Base-by-base conservation (phyloP, 2,113 vertebrate species). In the Halcyon malimbica region DNA sequence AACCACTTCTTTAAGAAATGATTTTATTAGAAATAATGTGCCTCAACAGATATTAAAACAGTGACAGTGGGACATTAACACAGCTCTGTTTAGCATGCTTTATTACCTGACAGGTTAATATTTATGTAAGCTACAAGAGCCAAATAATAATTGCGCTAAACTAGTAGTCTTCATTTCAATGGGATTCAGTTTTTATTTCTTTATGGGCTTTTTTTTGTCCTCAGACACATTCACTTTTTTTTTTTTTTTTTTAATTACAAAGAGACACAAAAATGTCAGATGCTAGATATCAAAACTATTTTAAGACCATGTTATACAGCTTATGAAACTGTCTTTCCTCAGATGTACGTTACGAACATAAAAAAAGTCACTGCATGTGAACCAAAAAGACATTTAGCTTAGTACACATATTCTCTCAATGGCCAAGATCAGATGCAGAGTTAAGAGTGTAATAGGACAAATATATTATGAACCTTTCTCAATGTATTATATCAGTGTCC, bases 21-120 rank as follows among this genome's bases (percentile, higher is more conserved):
- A 70, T 16, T 86, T 93, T 26, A 91, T 50, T 75, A 93, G 28
- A 94, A 71, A 94, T 44, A 91, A 64, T 26, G 24, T 71, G 17
- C 28, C 53, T 95, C 53, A 82, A 63, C 6, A 91, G 56, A 56
- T 54, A 75, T 44, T 92, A 87, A 83, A 90, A 92, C 60, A 90
- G 75, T 23, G 13, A 76, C 77, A 88, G 23, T 41, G n/a, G 24
- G 76, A 87, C 31, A 94, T 81, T 60, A 86, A 37, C 3, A 2
- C 31, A 67, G 24, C 51, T 42, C 29, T 89, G 59, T 77, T 89
- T 70, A 60, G 65, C 25, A 87, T 80, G 70, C 86, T 96, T 95
- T 91, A 71, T 91, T 96, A 95, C 13, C 31, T 94, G 80, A 93
- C 60, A 95, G 68, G 60, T 94, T 96, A 91, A 84, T 94, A 97